These are phyloP conservation scores for Thalassaphorura encarpata DNA, from an alignment of 1,140 invertebrate species.

Conservation along the genomic window DNA sequence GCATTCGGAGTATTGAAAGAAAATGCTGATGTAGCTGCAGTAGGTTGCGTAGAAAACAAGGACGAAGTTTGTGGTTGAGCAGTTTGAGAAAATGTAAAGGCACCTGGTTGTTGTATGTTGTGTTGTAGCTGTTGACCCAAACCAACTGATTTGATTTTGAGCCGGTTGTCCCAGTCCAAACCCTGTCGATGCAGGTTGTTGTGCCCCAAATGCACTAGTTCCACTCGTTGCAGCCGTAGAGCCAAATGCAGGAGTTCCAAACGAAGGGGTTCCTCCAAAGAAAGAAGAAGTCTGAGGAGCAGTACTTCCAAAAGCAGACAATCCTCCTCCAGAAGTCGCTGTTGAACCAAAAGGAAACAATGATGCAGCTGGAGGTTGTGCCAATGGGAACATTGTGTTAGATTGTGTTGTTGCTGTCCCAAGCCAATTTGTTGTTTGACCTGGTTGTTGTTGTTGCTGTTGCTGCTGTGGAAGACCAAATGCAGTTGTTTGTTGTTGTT, in stretches of 20 bases:
- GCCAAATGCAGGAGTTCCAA: background rate
- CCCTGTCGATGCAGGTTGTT: no score
- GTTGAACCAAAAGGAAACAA: background rate
- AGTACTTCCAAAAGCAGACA: background rate
- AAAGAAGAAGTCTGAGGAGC: background rate
- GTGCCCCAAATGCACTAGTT: no score
- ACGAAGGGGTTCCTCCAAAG: background rate
- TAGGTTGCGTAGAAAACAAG: no score
- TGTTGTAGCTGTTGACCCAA: no score
- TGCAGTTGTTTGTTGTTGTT: slow-evolving; percentile 7
- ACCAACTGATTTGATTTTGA: no score
- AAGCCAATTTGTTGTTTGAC: slow-evolving; percentile 30
- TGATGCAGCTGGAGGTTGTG: background rate
- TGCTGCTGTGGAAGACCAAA: slow-evolving; percentile 20
- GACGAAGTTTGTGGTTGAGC: no score
- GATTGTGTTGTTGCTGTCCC: no score
- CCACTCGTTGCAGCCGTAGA: background rate
- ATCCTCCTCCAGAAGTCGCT: background rate
- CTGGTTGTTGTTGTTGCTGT: slow-evolving; percentile 34
- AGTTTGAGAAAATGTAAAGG: no score
- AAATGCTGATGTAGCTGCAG: no score
- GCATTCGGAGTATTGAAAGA: no score
- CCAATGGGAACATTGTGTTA: background rate
- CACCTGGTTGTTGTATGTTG: no score
- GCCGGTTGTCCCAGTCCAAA: no score